phyloP scores from a whole-genome alignment of 2,797 vertebrate genomes.

The Sebastes matsubarae region DNA sequence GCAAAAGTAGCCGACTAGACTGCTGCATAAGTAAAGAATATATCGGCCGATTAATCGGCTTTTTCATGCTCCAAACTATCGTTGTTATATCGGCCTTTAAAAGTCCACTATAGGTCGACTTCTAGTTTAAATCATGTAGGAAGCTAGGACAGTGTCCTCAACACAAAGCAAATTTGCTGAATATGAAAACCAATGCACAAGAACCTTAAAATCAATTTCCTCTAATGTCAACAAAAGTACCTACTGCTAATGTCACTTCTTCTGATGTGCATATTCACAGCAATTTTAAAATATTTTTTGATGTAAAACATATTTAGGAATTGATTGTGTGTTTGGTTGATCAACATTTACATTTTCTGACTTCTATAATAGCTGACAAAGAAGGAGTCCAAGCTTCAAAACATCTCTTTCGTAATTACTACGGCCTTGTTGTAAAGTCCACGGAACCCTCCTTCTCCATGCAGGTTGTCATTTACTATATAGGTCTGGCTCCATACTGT shows the following conservation, averaged over 20 bases:
- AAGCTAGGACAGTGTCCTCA: neutral
- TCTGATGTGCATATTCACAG: neutral
- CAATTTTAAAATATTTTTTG: neutral
- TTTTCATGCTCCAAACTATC: no score
- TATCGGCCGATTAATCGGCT: no score
- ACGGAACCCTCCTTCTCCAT: neutral
- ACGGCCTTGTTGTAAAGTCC: neutral
- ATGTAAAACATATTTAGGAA: neutral
- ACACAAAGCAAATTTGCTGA: neutral
- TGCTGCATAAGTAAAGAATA: no score
- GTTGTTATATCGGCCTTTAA: no score
- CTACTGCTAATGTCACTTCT: neutral
- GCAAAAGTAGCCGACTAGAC: no score
- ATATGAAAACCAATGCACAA: neutral
- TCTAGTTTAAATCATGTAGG: neutral
- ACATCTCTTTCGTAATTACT: neutral
- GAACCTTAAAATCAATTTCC: neutral
- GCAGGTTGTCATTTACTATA: neutral
- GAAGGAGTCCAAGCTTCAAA: neutral
- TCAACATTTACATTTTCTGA: neutral
- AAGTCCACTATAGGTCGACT: fast-evolving
- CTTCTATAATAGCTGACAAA: neutral
- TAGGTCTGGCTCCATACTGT: neutral
- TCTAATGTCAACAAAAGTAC: neutral
- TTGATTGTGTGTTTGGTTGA: neutral